Evolutionary conservation across 2,888 invertebrate species (phyloP), one percentile per base, ranked within the genome.

Genomic region (Taphrorychus bicolor): DNA sequence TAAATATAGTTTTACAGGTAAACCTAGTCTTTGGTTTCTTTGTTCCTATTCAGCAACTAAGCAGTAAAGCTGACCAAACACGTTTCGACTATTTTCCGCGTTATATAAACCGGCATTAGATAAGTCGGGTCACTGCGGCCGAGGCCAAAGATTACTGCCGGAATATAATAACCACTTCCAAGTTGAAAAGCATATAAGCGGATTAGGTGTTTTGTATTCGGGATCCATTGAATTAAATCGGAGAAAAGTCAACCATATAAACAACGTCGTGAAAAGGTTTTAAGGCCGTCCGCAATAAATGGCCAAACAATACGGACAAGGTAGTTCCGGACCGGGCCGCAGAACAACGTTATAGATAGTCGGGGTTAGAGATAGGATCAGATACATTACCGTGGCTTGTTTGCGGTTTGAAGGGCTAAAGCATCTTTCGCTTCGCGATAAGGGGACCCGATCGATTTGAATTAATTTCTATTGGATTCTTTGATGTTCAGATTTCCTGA

Each of bases 321-420:
- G 42, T 53, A 45, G 59, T 16, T 59, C 40, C 42, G 16, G 60
- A 2, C 40, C 22, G 45, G 23, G 4, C 66, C 60, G 21, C 60
- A 66, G 59, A 66, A 66, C 54, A 60, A 48, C 56, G 51, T 60
- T 66, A 59, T 60, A 24, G 66, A 66, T 48, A 60, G 53, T n/a
- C 19, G 23, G 60, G 59, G 48, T 51, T 54, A n/a, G 17, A 59
- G 56, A 60, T 60, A 48, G 66, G 59, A 56, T 66, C 32, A 54
- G 51, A 56, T 60, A 66, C 59, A 60, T 56, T 56, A 53, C 56
- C 22, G 60, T 51, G 66, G 66, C 56, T 56, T 66, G 66, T 56
- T 60, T 66, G 60, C 45, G 60, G 66, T 21, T 45, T 45, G 45
- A 45, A 16, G 45, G 45, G 45, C 45, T 45, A 45, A 45, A 45